Percentiles rank a stretch among this genome's conserved stretches.
phyloP scores from a whole-genome alignment of 2,888 invertebrate genomes.

The Calephelis perditalis region DNA sequence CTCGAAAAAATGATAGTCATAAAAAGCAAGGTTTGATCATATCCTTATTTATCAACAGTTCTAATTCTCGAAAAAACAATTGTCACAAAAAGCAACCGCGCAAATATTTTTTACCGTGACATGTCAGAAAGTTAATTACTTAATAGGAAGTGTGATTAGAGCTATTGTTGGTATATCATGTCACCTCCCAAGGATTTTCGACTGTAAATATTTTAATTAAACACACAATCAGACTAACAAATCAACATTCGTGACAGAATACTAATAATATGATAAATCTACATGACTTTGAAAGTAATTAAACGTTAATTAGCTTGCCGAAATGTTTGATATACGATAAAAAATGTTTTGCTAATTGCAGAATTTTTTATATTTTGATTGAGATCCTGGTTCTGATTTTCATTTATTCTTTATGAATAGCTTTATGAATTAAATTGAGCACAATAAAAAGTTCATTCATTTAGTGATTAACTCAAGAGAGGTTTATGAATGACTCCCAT shows the following conservation, averaged over 20 bases:
- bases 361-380: too few relatives aligned
- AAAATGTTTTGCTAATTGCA: background rate
- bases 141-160: constrained; percentile 14
- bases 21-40: too few relatives aligned
- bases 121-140: constrained; percentile 5
- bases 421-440: too few relatives aligned
- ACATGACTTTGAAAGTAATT: constrained; percentile 34
- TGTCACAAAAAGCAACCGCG: background rate
- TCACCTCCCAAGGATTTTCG: constrained; percentile 28
- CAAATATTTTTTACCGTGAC: constrained; percentile 7
- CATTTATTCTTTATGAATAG: too few relatives aligned
- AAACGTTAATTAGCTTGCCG: constrained; percentile 23
- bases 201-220: constrained; percentile 25
- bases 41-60: background rate
- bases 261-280: constrained; percentile 25
- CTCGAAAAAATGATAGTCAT: too few relatives aligned
- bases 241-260: constrained; percentile 29
- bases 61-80: constrained; percentile 20
- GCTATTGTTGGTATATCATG: constrained; percentile 19
- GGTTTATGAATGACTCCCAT: too few relatives aligned
- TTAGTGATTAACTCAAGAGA: too few relatives aligned
- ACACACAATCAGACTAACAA: constrained; percentile 42
- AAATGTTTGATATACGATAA: background rate
- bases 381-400: too few relatives aligned
- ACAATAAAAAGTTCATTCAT: too few relatives aligned